Evolutionary conservation across 2,888 invertebrate genomes (phyloP), one percentile per base, ranked within the genome.

Genomic region (Agonopterix arenella): DNA sequence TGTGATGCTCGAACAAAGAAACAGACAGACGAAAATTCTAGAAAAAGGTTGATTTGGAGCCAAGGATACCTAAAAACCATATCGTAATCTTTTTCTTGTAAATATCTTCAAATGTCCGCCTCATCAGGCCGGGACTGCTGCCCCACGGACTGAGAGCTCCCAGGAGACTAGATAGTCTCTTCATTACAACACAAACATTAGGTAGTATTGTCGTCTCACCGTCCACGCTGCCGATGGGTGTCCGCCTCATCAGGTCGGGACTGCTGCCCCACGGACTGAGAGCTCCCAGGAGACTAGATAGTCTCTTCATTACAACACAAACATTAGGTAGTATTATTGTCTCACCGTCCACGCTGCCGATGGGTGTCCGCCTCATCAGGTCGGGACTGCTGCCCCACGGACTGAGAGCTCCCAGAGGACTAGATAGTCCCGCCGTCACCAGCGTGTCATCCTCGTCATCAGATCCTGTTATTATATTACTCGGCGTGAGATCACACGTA

Each of bases 101-200:
- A n/a, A n/a, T n/a, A n/a, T n/a, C n/a, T n/a, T n/a, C n/a, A n/a
- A n/a, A n/a, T 1, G 84, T 74, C 13, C 68, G 62, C n/a, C 84
- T 57, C n/a, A 74, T 61, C 11, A 80, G 73, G 56, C 86, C 88
- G 0, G 86, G 86, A 47, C 81, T 82, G 64, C 80, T 81, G 46
- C 84, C 86, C 84, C 89, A 88, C 1, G 89, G 85, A 44, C 86
- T 86, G 13, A 89, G 67, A 11, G 84, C 86, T 1, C 89, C 89
- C 44, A 89, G 66, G 0, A 89, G 88, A 50, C 85, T 86, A 1
- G 73, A 76, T 51, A 85, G 64, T 0, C 84, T n/a, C n/a, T n/a
- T n/a, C n/a, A n/a, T n/a, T n/a, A n/a, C n/a, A n/a, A n/a, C n/a
- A n/a, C n/a, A n/a, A n/a, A n/a, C n/a, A n/a, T n/a, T n/a, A n/a